These are phyloP conservation scores for Phalacrocorax carbo DNA, from an alignment of 2,113 vertebrate species.

Conservation along the genomic window DNA sequence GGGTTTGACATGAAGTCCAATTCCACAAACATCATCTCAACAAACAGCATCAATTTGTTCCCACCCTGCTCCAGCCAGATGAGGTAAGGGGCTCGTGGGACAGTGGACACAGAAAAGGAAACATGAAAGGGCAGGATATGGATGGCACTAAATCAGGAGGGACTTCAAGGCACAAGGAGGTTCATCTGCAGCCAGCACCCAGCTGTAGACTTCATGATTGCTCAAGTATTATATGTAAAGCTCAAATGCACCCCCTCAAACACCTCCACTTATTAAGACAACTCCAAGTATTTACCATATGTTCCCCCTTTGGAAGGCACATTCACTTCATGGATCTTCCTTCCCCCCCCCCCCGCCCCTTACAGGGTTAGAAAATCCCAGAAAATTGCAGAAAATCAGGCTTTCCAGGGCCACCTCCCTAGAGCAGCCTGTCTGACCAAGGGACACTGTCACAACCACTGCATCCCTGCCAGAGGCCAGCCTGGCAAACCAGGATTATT, in stretches of 20 bases:
- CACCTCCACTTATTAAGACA: not conserved
- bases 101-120: accelerated
- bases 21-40: not conserved
- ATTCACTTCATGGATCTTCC: not conserved
- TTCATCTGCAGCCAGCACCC: not conserved
- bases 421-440: accelerated
- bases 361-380: not conserved
- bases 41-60: not conserved
- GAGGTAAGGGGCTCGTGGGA: not conserved
- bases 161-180: not conserved
- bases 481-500: not conserved
- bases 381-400: not conserved
- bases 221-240: not conserved
- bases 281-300: accelerated
- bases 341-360: too few relatives aligned
- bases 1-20: not conserved
- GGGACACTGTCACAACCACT: accelerated
- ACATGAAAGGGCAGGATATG: not conserved
- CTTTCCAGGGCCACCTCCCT: not conserved
- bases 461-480: not conserved
- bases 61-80: accelerated
- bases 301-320: not conserved
- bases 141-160: not conserved
- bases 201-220: accelerated
- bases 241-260: not conserved